phyloP scores from a whole-genome alignment of 64 coral and sea anemone genomes.

The Anthopleura sola region DNA sequence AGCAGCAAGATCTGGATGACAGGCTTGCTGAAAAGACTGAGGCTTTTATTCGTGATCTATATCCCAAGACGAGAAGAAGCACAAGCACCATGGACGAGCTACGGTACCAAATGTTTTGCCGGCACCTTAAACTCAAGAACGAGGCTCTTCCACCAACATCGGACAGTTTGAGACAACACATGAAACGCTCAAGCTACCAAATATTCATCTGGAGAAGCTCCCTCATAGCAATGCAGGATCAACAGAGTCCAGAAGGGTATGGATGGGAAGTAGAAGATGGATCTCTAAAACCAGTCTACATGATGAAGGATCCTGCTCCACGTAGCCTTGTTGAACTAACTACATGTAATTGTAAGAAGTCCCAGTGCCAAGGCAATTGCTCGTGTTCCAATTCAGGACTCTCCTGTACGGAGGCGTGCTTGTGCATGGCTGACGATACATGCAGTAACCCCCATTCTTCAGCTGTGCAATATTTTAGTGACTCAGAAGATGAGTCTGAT shows the following conservation, averaged over 20 bases:
- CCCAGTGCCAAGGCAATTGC: conserved; percentile 15
- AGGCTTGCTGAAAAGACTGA: not conserved
- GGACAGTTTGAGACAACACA: conserved; percentile 6
- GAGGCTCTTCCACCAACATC: conserved; percentile 27
- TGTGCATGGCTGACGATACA: conserved; percentile 31
- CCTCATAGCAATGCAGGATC: conserved; percentile 10
- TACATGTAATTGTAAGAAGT: conserved; percentile 31
- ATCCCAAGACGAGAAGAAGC: not conserved
- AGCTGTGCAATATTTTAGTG: conserved; percentile 17
- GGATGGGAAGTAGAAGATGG: conserved; percentile 38
- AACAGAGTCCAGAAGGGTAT: conserved; percentile 21
- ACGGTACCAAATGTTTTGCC: conserved; percentile 13
- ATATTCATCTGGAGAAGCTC: conserved; percentile 13
- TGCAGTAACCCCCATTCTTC: conserved; percentile 14
- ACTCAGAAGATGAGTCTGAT: conserved; percentile 21
- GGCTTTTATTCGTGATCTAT: not conserved
- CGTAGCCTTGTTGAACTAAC: conserved; percentile 49
- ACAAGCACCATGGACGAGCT: conserved; percentile 4
- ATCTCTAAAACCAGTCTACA: conserved; percentile 32
- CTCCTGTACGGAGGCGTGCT: conserved; percentile 19
- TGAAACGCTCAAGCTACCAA: not conserved
- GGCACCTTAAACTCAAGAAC: not conserved
- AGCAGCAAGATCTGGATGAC: too few species aligned
- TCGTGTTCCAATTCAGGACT: conserved; percentile 33
- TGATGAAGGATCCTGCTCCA: conserved; percentile 34